These are phyloP conservation scores for Nomada goodeniana DNA, from an alignment of 2,888 invertebrate genomes.

Conservation along the genomic window DNA sequence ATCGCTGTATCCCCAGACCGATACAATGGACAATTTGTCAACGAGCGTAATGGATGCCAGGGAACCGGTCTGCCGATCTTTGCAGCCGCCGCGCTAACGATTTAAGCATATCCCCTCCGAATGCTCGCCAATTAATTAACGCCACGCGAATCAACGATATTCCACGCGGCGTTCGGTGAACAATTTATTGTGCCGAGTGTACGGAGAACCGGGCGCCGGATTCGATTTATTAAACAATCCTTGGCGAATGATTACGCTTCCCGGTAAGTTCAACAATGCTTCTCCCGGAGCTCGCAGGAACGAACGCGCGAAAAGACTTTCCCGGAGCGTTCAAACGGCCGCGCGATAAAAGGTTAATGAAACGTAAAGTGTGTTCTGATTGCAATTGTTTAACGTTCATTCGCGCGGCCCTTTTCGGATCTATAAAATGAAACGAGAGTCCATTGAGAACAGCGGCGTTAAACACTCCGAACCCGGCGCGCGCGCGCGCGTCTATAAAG, in stretches of 20 bases:
- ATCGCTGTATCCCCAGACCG: conserved; percentile 61
- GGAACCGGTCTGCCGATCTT: conserved; percentile 64
- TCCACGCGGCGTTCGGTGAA: conserved; percentile 7
- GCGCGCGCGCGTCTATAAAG: neutral
- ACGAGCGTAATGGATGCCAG: conserved; percentile 67
- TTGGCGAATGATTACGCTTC: neutral
- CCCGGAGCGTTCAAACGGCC: neutral
- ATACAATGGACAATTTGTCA: conserved; percentile 75
- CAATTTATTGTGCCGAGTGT: conserved; percentile 15
- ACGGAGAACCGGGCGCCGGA: conserved; percentile 29
- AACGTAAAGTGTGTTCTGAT: neutral
- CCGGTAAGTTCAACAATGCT: no score
- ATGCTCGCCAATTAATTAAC: conserved; percentile 64
- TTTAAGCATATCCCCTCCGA: conserved; percentile 38
- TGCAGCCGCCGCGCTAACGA: conserved; percentile 49
- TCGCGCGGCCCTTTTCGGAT: neutral
- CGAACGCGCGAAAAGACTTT: neutral
- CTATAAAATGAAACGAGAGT: conserved; percentile 8
- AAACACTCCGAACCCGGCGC: neutral
- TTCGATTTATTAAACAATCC: neutral
- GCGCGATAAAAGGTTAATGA: neutral
- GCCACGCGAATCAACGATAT: conserved; percentile 41
- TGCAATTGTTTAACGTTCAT: neutral
- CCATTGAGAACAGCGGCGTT: neutral
- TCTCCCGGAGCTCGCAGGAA: no score